phyloP scores from a whole-genome alignment of 2,797 vertebrate genomes.

The Sus cebifrons region DNA sequence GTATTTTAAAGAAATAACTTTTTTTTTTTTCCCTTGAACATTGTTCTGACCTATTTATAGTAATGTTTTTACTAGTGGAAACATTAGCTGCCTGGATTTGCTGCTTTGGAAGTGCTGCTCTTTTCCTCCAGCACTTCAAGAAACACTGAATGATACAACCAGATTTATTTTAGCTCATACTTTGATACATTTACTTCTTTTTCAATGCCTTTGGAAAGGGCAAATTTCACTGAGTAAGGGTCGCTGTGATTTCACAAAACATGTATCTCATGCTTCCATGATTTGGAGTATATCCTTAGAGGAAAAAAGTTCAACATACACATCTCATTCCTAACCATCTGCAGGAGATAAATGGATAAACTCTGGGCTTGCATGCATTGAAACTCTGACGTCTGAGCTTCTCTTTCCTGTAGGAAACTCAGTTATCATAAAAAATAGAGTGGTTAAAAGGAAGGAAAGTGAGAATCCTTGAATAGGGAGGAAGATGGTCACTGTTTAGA shows the following conservation, averaged over 20 bases:
- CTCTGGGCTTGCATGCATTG: not conserved
- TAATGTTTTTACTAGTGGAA: not conserved
- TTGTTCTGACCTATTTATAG: constrained; percentile 10
- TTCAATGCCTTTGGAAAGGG: constrained; percentile 4
- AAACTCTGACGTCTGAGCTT: constrained; percentile 25
- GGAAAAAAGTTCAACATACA: not conserved
- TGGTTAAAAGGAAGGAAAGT: not conserved
- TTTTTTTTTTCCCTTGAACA: not conserved
- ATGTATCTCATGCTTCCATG: not conserved
- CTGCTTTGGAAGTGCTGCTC: not conserved
- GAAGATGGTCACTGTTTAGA: not conserved
- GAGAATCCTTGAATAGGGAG: not conserved
- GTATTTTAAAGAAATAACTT: not conserved
- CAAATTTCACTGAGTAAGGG: constrained; percentile 18
- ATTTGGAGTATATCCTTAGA: not conserved
- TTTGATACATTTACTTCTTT: constrained; percentile 20
- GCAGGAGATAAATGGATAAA: not conserved
- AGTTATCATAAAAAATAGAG: not conserved
- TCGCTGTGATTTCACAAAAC: constrained; percentile 19
- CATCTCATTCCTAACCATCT: not conserved
- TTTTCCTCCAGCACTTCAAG: not conserved
- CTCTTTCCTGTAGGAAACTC: constrained; percentile 29
- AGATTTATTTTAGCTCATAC: constrained; percentile 10
- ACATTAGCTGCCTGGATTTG: not conserved
- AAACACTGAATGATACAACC: not conserved